phyloP scores from a whole-genome alignment of 1,140 invertebrate genomes.

The Cydia splendana region DNA sequence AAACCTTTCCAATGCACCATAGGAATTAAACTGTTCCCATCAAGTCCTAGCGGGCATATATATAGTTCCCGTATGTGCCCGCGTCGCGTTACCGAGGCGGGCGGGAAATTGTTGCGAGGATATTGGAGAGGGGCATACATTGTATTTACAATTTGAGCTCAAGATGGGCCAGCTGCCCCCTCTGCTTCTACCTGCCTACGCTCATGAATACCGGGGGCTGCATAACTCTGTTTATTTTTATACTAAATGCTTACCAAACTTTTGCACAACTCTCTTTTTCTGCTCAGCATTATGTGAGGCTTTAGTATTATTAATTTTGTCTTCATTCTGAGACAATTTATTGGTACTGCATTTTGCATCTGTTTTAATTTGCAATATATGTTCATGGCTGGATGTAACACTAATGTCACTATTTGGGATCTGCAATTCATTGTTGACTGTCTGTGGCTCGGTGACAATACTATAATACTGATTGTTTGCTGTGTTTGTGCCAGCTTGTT shows the following conservation, averaged over 20 bases:
- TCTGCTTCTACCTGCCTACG: no score
- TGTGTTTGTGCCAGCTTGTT: not conserved
- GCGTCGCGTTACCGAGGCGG: no score
- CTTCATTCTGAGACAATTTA: not conserved
- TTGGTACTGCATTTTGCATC: not conserved
- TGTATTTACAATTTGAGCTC: no score
- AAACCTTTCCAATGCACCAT: not conserved
- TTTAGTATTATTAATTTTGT: not conserved
- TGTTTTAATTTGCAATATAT: slow-evolving; percentile 8
- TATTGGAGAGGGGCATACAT: no score
- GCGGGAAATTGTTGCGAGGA: no score
- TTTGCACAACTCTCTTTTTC: slow-evolving; percentile 9
- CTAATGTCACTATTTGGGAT: not conserved
- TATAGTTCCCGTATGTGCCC: no score
- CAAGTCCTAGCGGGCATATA: no score
- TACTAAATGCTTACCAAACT: slow-evolving; percentile 34
- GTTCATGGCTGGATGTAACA: not conserved
- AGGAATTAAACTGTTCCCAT: not conserved
- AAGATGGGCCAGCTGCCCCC: no score
- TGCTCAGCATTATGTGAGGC: not conserved
- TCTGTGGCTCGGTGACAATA: not conserved
- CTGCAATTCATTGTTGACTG: not conserved
- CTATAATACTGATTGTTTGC: slow-evolving; percentile 7
- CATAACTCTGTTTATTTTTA: no score
- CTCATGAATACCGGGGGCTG: no score